Evolutionary conservation across 2,113 vertebrate genomes (phyloP).

Genomic region (Cephalopholis sonnerati): DNA sequence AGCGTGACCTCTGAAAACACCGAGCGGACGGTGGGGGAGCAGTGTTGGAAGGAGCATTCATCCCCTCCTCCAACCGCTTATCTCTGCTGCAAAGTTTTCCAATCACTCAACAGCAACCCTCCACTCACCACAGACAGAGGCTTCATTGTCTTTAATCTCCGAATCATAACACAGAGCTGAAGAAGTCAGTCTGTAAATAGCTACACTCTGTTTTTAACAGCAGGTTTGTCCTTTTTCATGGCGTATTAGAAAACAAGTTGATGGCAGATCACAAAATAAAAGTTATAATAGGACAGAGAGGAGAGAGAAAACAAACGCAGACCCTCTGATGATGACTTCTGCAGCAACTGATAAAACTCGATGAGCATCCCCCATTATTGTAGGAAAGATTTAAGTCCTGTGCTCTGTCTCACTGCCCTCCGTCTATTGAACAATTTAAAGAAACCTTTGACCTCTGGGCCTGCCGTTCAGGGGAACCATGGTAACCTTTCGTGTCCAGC

Average conservation of each 20-base stretch:
- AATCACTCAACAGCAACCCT: slow-evolving; percentile 74
- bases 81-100: slow-evolving; percentile 78
- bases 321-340: neutral
- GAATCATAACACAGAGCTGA: slow-evolving; percentile 39
- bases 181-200: slow-evolving; percentile 62
- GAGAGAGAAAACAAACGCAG: slow-evolving; percentile 15
- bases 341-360: slow-evolving; percentile 34
- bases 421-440: slow-evolving; percentile 78
- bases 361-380: slow-evolving; percentile 40
- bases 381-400: slow-evolving; percentile 58
- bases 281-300: neutral
- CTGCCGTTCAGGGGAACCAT: slow-evolving; percentile 80
- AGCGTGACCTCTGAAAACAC: slow-evolving; percentile 79
- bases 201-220: slow-evolving; percentile 34
- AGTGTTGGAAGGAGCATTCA: slow-evolving; percentile 61
- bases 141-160: slow-evolving; percentile 71
- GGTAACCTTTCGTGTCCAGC: slow-evolving; percentile 82
- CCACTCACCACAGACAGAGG: slow-evolving; percentile 70
- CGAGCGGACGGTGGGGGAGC: slow-evolving; percentile 56
- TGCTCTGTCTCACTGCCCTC: slow-evolving; percentile 47
- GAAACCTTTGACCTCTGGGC: slow-evolving; percentile 81
- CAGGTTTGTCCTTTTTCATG: neutral
- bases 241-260: neutral
- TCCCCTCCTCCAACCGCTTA: slow-evolving; percentile 77
- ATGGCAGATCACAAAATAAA: slow-evolving; percentile 10